Conservation (phyloP, 2,888 invertebrate genomes). For the Drosophila greeni region DNA sequence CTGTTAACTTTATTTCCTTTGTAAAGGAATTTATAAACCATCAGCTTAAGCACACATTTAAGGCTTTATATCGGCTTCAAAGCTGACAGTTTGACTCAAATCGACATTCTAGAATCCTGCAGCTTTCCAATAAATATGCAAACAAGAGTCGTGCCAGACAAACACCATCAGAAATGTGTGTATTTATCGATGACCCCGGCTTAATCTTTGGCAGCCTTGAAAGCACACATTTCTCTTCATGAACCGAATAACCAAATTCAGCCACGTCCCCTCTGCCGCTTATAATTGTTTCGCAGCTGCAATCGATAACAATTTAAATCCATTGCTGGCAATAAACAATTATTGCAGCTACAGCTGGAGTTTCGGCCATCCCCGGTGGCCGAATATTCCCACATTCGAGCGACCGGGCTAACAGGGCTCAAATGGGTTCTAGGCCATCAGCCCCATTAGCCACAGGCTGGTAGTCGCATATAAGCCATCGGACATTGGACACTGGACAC, state of each 20-base stretch:
- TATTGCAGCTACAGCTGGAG: conserved; percentile 62
- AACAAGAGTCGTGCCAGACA: conserved; percentile 4
- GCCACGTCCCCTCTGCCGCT: conserved; percentile 15
- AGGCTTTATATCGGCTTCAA: neutral
- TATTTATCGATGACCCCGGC: conserved; percentile 9
- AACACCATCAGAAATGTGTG: conserved; percentile 19
- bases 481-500: conserved; percentile 21
- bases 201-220: conserved; percentile 9
- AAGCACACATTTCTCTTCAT: conserved; percentile 20
- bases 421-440: conserved; percentile 42
- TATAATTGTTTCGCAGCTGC: conserved; percentile 66
- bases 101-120: neutral
- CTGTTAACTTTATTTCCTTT: neutral
- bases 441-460: conserved; percentile 64
- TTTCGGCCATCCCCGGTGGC: conserved; percentile 10
- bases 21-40: neutral
- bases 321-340: conserved; percentile 71
- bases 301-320: conserved; percentile 70
- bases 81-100: neutral
- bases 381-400: conserved; percentile 4
- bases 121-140: conserved; percentile 13
- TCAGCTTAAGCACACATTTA: neutral
- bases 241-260: neutral
- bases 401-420: conserved; percentile 23
- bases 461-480: conserved; percentile 44